These are phyloP conservation scores for Poeciliopsis retropinna DNA, from an alignment of 2,113 vertebrate genomes.

Conservation along the genomic window DNA sequence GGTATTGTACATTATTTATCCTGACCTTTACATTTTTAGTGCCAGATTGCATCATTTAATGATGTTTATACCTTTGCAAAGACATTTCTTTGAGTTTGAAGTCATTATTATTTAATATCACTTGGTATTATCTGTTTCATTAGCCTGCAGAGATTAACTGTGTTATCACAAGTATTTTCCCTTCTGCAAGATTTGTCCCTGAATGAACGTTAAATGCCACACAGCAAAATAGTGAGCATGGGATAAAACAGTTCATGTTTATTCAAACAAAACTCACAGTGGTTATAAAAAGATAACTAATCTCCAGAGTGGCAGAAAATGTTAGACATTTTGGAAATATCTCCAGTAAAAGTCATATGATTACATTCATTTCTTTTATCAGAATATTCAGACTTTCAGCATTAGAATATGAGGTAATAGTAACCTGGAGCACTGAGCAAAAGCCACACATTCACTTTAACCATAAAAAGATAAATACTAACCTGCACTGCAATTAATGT, in stretches of 20 bases:
- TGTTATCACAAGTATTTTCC: not conserved
- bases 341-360: not conserved
- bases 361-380: not conserved
- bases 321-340: not conserved
- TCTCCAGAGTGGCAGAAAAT: not conserved
- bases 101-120: not conserved
- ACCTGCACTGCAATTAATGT: conserved; percentile 8
- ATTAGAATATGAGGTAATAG: not conserved
- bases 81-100: not conserved
- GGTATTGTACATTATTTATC: not conserved
- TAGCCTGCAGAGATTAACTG: not conserved
- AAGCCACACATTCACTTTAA: not conserved
- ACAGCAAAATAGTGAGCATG: not conserved
- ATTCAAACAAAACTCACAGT: conserved; percentile 4
- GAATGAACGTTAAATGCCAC: conserved; percentile 9
- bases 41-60: not conserved
- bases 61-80: not conserved
- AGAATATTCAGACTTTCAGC: not conserved
- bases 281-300: conserved; percentile 13
- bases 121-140: not conserved
- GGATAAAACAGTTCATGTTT: not conserved
- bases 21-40: not conserved
- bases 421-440: not conserved
- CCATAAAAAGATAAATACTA: conserved; percentile 1
- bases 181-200: not conserved